Percentiles rank a stretch among this genome's conserved stretches.
Conservation (phyloP, 92 coral and sea anemone species). For the Plumapathes pennacea region DNA sequence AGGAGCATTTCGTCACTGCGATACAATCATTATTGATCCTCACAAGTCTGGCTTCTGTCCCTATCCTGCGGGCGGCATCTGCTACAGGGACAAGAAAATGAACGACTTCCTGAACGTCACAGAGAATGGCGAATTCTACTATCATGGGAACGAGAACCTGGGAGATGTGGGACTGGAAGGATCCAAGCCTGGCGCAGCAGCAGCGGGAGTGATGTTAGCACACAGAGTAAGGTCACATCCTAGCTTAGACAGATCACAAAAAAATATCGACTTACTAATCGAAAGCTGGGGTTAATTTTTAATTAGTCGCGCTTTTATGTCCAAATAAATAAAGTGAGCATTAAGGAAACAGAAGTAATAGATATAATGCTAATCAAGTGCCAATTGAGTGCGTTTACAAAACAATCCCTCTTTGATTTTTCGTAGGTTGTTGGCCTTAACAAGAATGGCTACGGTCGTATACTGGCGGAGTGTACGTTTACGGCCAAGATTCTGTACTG, state of each 20-base stretch:
- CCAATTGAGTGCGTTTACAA: too few species aligned
- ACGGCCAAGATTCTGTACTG: conserved; percentile 69
- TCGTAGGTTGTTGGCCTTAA: conserved; percentile 68
- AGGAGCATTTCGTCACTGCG: conserved; percentile 57
- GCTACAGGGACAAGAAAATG: conserved; percentile 79
- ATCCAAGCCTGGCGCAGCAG: conserved; percentile 94
- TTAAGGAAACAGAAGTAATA: too few species aligned
- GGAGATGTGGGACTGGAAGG: conserved; percentile 76
- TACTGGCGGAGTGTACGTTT: conserved; percentile 65
- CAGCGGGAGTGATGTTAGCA: conserved; percentile 81
- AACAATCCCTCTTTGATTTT: too few species aligned
- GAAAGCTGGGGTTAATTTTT: too few species aligned
- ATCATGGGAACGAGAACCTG: conserved; percentile 62
- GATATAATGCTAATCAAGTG: too few species aligned
- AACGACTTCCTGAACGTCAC: conserved; percentile 72
- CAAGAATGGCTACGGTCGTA: conserved; percentile 70
- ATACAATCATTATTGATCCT: conserved; percentile 89
- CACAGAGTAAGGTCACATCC: conserved; percentile 85
- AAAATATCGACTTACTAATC: too few species aligned
- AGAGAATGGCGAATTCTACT: conserved; percentile 60
- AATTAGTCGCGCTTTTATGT: too few species aligned
- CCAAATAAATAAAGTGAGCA: too few species aligned
- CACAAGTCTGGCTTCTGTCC: conserved; percentile 93
- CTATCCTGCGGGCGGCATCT: conserved; percentile 84
- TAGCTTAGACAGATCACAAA: too few species aligned